Percentiles rank a stretch among this genome's conserved stretches.
phyloP scores from a whole-genome alignment of 2,113 vertebrate genomes.

The Pituophis catenifer region DNA sequence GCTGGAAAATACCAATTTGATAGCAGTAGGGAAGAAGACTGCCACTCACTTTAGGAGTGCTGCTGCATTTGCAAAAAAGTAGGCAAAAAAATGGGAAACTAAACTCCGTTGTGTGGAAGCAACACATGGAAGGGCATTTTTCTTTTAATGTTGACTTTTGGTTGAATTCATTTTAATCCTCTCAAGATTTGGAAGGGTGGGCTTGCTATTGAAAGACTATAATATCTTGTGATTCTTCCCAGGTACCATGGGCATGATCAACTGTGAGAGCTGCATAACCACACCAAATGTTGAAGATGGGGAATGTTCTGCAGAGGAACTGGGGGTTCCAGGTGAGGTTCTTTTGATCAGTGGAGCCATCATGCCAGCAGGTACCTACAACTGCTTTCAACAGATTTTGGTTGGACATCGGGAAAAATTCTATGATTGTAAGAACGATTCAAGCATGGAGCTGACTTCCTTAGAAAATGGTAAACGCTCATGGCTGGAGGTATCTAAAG shows the following conservation, averaged over 20 bases:
- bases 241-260: constrained; percentile 54
- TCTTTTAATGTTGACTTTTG: background rate
- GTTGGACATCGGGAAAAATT: background rate
- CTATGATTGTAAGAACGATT: background rate
- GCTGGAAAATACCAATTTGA: background rate
- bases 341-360: background rate
- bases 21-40: background rate
- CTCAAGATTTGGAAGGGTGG: background rate
- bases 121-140: background rate
- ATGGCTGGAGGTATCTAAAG: background rate
- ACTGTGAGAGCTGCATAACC: constrained; percentile 71
- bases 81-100: background rate
- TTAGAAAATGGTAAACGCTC: background rate
- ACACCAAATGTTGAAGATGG: constrained; percentile 67
- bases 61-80: background rate
- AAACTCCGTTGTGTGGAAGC: background rate
- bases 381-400: constrained; percentile 28
- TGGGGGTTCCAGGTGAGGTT: constrained; percentile 78
- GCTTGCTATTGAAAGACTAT: constrained; percentile 65
- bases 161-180: background rate
- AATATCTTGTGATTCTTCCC: constrained; percentile 38
- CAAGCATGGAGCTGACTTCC: background rate
- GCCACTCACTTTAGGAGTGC: background rate
- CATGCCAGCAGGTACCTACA: background rate
- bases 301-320: constrained; percentile 63